phyloP scores from a whole-genome alignment of 2,797 vertebrate genomes.

The Molossus molossus region DNA sequence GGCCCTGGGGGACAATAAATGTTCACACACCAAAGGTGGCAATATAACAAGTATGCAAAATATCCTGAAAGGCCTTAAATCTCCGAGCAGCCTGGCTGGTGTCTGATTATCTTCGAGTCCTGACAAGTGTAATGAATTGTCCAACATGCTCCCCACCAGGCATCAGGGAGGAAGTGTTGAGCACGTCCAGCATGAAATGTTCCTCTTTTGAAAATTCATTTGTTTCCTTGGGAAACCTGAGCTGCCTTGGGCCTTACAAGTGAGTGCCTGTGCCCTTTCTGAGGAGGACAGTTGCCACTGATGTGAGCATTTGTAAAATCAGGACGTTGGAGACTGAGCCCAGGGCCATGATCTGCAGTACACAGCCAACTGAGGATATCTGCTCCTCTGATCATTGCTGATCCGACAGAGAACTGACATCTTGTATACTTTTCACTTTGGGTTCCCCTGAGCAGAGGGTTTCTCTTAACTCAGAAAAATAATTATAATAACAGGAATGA shows the following conservation, averaged over 20 bases:
- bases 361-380: neutral
- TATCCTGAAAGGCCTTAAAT: constrained; percentile 78
- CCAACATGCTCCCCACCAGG: neutral
- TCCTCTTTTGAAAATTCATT: constrained; percentile 41
- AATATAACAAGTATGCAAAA: constrained; percentile 81
- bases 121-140: constrained; percentile 61
- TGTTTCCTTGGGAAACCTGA: constrained; percentile 58
- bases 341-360: neutral
- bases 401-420: neutral
- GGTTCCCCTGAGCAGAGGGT: neutral
- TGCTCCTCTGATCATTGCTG: neutral
- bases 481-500: neutral
- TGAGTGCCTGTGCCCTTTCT: neutral
- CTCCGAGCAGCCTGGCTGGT: constrained; percentile 13
- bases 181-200: neutral
- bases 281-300: neutral
- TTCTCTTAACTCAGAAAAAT: constrained; percentile 36
- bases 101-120: constrained; percentile 60
- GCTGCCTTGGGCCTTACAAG: neutral
- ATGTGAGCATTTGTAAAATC: neutral
- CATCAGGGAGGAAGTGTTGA: constrained; percentile 37
- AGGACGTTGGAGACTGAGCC: neutral
- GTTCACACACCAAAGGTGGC: constrained; percentile 81
- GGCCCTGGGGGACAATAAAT: constrained; percentile 76
- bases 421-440: neutral